Conservation (phyloP, 1,140 invertebrate genomes). For the Caenorhabditis brenneri region DNA sequence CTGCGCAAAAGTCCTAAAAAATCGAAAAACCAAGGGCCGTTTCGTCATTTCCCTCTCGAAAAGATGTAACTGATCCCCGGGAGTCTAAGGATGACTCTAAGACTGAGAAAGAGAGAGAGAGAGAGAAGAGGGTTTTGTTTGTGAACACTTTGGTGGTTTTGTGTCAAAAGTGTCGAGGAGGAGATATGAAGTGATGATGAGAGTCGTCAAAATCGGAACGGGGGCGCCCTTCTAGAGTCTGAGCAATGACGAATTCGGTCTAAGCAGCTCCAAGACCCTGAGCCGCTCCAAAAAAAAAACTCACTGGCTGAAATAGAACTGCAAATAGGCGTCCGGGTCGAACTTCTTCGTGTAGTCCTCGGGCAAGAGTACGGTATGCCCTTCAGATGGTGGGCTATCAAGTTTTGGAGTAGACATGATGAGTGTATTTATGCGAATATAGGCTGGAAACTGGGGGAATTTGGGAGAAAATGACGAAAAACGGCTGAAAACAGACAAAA, state of each 20-base stretch:
- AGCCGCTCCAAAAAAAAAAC: background rate
- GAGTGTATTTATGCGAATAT: too few relatives aligned
- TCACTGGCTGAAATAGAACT: conserved; percentile 62
- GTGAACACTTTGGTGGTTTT: background rate
- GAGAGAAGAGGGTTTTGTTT: too few relatives aligned
- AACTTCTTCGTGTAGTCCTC: conserved; percentile 61
- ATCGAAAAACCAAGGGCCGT: background rate
- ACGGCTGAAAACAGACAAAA: too few relatives aligned
- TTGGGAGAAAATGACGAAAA: too few relatives aligned
- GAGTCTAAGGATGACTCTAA: too few relatives aligned
- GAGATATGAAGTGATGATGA: too few relatives aligned
- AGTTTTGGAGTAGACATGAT: too few relatives aligned
- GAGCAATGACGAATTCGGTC: too few relatives aligned
- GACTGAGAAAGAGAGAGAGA: background rate
- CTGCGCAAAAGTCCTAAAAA: conserved; percentile 43
- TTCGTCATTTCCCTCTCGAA: background rate
- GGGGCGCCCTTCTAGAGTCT: background rate
- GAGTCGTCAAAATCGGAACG: too few relatives aligned
- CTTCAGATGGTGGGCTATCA: too few relatives aligned
- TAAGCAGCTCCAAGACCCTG: too few relatives aligned
- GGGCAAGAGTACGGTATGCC: conserved; percentile 48
- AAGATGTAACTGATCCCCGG: background rate
- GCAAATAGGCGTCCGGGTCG: conserved; percentile 62
- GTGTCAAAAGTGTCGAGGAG: background rate
- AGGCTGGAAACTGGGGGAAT: too few relatives aligned